Evolutionary conservation across 2,888 invertebrate genomes (phyloP), one percentile per base, ranked within the genome.

Genomic region (Hydriomena furcata): DNA sequence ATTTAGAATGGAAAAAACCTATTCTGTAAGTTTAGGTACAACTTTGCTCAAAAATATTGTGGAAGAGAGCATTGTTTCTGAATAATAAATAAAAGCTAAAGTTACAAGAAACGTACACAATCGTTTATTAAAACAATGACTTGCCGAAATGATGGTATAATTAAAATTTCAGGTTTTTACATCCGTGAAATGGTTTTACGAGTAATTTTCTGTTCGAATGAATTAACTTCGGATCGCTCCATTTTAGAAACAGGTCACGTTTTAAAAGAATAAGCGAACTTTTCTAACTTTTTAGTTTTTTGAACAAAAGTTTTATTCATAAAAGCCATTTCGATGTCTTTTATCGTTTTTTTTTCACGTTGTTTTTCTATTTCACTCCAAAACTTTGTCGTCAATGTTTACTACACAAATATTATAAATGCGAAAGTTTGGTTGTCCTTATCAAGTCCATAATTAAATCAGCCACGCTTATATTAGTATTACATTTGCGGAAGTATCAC

Each of bases 221-320:
- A 58, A 58, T 55, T 58, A 55, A 52, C 46, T 37, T 30, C 35
- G 8, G 35, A 41, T 36, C 25, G 11, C 35, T 47, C 32, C 23
- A 43, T 52, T 57, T 52, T 21, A 20, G 21, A 60, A 54, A 31
- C 51, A 44, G 54, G 55, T 61, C 60, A 59, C 52, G 54, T 49
- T 38, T 32, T 47, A 21, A 37, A 23, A 32, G 25, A 34, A 34
- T 20, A 44, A 38, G 37, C 17, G 12, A 44, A 46, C 28, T 36
- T 30, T 30, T 11, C 3, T 32, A 28, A 52, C 32, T 28, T 52
- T 51, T 42, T 27, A 52, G 47, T 46, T 38, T 49, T 41, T 32
- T 47, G 45, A 43, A 32, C 24, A 36, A 42, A 44, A 48, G 24
- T 47, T 52, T 43, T 30, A 49, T 49, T 42, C 46, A 30, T 28